Conservation (phyloP, 2,888 invertebrate genomes). For the Eristalis intricaria region DNA sequence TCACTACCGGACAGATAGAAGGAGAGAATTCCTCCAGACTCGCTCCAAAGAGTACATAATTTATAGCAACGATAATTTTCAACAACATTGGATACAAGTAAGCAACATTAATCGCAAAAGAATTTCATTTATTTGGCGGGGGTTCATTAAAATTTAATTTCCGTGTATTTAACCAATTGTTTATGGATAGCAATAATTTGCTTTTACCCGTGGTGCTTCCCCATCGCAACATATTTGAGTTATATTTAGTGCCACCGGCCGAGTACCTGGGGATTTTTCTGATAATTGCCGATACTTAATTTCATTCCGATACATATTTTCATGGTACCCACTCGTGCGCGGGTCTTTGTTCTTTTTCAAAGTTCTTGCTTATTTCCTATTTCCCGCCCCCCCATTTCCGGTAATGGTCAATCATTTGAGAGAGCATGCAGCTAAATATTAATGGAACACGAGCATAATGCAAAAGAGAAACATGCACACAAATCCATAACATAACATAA, state of each 20-base stretch:
- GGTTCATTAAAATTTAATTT: constrained; percentile 35
- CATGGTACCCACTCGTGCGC: not conserved
- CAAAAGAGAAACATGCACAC: constrained; percentile 22
- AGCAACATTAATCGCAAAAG: constrained; percentile 31
- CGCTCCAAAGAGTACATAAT: constrained; percentile 9
- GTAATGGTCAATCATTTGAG: constrained; percentile 42
- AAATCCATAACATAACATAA: not conserved
- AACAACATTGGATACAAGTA: constrained; percentile 43
- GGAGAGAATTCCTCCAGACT: not conserved
- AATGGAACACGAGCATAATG: constrained; percentile 67
- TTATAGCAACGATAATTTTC: constrained; percentile 31
- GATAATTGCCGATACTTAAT: constrained; percentile 37
- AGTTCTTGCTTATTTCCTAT: not conserved
- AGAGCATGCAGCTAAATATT: constrained; percentile 50
- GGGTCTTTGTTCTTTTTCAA: not conserved
- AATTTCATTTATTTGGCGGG: constrained; percentile 31
- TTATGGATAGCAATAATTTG: not conserved
- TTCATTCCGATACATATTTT: constrained; percentile 1
- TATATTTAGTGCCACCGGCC: constrained; percentile 6
- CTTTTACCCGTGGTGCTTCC: not conserved
- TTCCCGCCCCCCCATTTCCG: not conserved
- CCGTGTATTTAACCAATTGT: not conserved
- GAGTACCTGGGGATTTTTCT: not conserved
- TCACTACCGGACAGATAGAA: not conserved
- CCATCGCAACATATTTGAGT: constrained; percentile 13